Evolutionary conservation across 1,140 invertebrate species (phyloP).

Genomic region (Mesaphorura yosii): DNA sequence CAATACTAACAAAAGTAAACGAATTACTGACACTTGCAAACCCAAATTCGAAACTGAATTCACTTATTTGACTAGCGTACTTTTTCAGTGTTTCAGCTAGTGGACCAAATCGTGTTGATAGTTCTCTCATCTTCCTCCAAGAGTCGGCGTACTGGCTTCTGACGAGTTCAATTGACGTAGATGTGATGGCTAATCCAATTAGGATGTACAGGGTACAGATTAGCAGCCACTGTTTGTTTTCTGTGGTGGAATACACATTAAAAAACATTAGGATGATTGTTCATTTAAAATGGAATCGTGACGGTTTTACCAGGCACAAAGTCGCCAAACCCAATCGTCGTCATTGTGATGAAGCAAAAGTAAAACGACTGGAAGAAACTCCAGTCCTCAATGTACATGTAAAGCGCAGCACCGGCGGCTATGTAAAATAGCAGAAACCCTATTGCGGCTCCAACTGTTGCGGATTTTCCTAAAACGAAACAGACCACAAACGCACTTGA

Average conservation of each 20-base stretch:
- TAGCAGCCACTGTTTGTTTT: conserved; percentile 74
- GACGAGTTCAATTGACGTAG: conserved; percentile 85
- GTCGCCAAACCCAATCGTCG: conserved; percentile 86
- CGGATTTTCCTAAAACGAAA: conserved; percentile 24
- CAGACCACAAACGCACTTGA: background rate
- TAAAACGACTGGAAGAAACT: conserved; percentile 85
- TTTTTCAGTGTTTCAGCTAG: conserved; percentile 61
- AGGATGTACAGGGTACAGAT: conserved; percentile 83
- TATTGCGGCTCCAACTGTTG: conserved; percentile 45
- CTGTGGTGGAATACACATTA: conserved; percentile 39
- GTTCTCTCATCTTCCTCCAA: conserved; percentile 52
- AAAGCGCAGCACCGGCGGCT: conserved; percentile 47
- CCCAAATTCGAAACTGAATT: too few relatives aligned
- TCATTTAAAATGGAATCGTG: conserved; percentile 2
- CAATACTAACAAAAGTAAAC: conserved; percentile 36
- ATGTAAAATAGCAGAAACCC: conserved; percentile 62
- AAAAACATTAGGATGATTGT: conserved; percentile 1
- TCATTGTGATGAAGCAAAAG: conserved; percentile 90
- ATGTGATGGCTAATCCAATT: conserved; percentile 82
- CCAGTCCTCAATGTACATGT: conserved; percentile 73
- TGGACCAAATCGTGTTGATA: conserved; percentile 47
- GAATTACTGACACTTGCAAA: conserved; percentile 2
- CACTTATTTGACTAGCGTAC: conserved; percentile 14
- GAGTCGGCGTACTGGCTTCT: conserved; percentile 70
- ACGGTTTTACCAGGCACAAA: conserved; percentile 65